Conservation (phyloP, 1,140 invertebrate genomes). For the Panagrolaimus sp. region DNA sequence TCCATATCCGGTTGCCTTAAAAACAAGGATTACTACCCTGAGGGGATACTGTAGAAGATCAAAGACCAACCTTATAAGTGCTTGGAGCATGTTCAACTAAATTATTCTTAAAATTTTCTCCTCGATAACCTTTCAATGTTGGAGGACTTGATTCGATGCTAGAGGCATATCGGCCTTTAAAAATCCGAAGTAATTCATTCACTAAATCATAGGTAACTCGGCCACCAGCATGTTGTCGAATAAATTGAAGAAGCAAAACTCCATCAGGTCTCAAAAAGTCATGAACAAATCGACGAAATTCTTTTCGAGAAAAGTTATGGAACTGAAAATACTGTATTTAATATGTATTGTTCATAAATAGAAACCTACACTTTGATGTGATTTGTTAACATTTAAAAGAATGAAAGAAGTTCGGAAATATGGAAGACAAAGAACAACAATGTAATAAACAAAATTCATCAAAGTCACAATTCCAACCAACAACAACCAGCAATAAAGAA, state of each 20-base stretch:
- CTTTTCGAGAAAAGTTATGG: constrained; percentile 1
- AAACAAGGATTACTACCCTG: too few relatives aligned
- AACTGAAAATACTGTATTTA: constrained; percentile 4
- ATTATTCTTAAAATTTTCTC: constrained; percentile 4
- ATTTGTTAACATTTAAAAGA: constrained; percentile 34
- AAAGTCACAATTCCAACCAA: constrained; percentile 44
- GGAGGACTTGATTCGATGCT: background rate
- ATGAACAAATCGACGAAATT: constrained; percentile 40
- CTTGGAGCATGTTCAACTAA: background rate
- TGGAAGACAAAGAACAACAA: constrained; percentile 39
- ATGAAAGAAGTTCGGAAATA: constrained; percentile 38
- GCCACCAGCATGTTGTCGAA: constrained; percentile 52
- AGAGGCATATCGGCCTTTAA: constrained; percentile 18
- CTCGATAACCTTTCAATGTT: background rate
- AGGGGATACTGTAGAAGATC: too few relatives aligned
- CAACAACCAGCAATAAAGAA: constrained; percentile 55
- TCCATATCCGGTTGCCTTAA: background rate
- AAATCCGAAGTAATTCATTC: constrained; percentile 37
- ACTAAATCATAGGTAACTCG: constrained; percentile 49
- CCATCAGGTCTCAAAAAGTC: constrained; percentile 38
- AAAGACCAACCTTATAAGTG: constrained; percentile 1
- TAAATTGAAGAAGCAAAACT: constrained; percentile 45
- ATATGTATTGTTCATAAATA: background rate
- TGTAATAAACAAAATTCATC: constrained; percentile 53
- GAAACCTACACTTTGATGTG: constrained; percentile 30